Percentiles rank a stretch among this genome's conserved stretches.
phyloP scores from a whole-genome alignment of 2,888 invertebrate species.

The Caenorhabditis sp. region DNA sequence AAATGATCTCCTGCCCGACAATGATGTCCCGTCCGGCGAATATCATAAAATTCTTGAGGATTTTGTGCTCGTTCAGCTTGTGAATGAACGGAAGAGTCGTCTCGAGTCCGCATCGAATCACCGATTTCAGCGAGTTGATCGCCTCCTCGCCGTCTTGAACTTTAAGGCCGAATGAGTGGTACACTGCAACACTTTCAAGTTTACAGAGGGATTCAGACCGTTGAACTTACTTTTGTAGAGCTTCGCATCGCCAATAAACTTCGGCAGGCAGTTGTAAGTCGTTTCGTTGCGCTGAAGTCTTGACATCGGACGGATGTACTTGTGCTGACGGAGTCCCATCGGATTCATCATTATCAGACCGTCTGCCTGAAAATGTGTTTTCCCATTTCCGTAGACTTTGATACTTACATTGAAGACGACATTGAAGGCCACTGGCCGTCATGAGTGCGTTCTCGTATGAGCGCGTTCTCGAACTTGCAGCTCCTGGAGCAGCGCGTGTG shows the following conservation, averaged over 20 bases:
- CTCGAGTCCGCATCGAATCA: conserved; percentile 42
- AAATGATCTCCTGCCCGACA: conserved; percentile 55
- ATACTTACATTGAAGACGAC: no score
- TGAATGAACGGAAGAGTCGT: conserved; percentile 47
- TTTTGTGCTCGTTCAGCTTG: conserved; percentile 39
- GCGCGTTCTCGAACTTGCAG: conserved; percentile 44
- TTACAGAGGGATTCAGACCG: background rate
- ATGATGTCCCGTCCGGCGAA: conserved; percentile 59
- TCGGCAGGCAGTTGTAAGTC: conserved; percentile 21
- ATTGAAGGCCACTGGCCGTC: conserved; percentile 40
- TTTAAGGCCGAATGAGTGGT: conserved; percentile 33
- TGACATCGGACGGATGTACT: conserved; percentile 56
- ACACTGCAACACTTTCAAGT: conserved; percentile 22
- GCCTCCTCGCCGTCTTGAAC: conserved; percentile 50
- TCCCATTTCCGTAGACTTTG: background rate
- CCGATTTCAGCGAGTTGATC: conserved; percentile 45
- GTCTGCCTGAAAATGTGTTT: conserved; percentile 16
- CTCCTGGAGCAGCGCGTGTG: conserved; percentile 55
- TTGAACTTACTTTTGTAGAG: conserved; percentile 38
- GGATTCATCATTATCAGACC: conserved; percentile 65
- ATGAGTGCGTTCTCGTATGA: conserved; percentile 65
- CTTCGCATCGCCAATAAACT: conserved; percentile 14
- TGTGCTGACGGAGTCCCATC: conserved; percentile 62
- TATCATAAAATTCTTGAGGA: conserved; percentile 39
- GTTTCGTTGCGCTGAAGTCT: conserved; percentile 8